A percentile compares a stretch with the other conserved stretches of the same genome.
phyloP scores from a whole-genome alignment of 2,797 vertebrate genomes.

The Onychomys leucogaster region DNA sequence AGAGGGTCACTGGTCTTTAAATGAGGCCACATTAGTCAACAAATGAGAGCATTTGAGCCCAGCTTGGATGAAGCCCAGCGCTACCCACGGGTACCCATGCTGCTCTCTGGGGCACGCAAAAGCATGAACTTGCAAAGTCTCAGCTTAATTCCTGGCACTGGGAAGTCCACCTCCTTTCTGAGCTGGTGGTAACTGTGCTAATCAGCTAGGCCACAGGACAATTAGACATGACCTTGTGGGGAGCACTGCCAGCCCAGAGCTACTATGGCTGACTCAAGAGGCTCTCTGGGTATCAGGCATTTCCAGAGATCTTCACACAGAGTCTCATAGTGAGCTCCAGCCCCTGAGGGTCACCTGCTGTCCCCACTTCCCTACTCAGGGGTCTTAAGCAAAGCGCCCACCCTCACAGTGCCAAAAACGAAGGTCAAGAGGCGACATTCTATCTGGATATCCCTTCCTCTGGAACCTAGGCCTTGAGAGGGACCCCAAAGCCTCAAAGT shows the following conservation, averaged over 20 bases:
- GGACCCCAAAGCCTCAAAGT: accelerated
- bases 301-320: accelerated
- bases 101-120: not conserved
- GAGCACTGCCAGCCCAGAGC: slow-evolving; percentile 14
- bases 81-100: not conserved
- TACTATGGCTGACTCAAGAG: not conserved
- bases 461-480: accelerated
- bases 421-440: not conserved
- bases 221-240: slow-evolving; percentile 35
- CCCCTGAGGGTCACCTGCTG: accelerated
- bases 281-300: not conserved
- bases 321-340: accelerated
- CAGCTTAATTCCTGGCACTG: slow-evolving; percentile 74
- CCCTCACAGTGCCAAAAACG: accelerated
- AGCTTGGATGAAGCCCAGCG: not conserved
- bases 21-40: not conserved
- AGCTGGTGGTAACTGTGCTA: slow-evolving; percentile 68
- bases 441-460: accelerated
- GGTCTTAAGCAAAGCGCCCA: not conserved
- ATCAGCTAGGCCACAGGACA: slow-evolving; percentile 60
- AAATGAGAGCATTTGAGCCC: not conserved
- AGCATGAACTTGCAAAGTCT: slow-evolving; percentile 75
- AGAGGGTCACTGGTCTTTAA: not conserved
- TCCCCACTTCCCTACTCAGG: not conserved
- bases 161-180: slow-evolving; percentile 55